Base-by-base conservation (phyloP, 2,113 vertebrate species). In the Dendrocopos noguchii region DNA sequence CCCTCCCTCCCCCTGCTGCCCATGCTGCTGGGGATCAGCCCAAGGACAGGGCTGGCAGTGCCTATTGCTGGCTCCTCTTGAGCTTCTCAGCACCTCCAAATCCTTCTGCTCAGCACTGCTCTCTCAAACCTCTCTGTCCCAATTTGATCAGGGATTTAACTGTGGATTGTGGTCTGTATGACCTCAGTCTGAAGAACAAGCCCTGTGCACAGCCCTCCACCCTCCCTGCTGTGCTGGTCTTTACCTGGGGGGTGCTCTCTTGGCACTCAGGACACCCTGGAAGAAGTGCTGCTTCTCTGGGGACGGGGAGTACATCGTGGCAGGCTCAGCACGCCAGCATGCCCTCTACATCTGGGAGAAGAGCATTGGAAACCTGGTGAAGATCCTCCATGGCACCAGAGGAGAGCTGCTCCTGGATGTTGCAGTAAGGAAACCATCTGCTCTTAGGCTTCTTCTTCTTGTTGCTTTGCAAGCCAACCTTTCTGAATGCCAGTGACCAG, bases 291-390 rank as follows among this genome's bases (percentile, higher is more conserved):
- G 99, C 85, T 99, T 99, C 96, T 99, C 99, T 1, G 99, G 99
- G 15, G 99, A 99, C 5, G 99, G 99, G 0, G 99, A 99, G 34
- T 99, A 99, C 80, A 99, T 99, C 7, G 99, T 99, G 79, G 99
- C 99, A 1, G 99, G 99, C 6, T 99, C 99, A 0, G 99, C 99
- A 15, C 96, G 99, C 12, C 99, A 99, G 94, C 99, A 99, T 6
- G 99, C 99, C 3, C 97, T 99, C 21, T 99, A 99, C 96, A 99
- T 99, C 52, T 99, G 99, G 99, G 99, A 99, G 96, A 99, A 99
- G 94, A 99, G 99, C 95, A 99, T 99, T 16, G 99, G 99, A 11
- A 99, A 99, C 97, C 97, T 99, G 88, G 99, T 99, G 94, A 99
- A 99, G 95, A 99, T 99, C 81, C 98, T 99, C 4, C 99, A 99